Conservation (phyloP, 2,113 vertebrate genomes). For the Sceloporus undulatus region DNA sequence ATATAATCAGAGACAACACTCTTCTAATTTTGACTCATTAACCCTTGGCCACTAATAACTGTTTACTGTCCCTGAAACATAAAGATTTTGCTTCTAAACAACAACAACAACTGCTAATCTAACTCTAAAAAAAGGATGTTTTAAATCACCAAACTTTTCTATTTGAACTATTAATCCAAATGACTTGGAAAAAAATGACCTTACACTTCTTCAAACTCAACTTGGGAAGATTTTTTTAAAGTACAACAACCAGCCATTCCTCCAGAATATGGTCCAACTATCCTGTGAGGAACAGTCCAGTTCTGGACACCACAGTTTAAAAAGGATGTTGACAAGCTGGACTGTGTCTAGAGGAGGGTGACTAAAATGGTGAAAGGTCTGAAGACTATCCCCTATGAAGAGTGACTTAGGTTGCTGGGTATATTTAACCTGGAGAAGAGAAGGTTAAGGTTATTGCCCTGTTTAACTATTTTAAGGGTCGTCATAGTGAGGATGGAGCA, state of each 20-base stretch:
- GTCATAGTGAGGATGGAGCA: too few species aligned
- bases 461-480: too few species aligned
- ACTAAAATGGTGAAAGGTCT: too few species aligned
- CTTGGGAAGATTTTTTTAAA: background rate
- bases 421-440: too few species aligned
- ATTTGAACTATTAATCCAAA: conserved; percentile 1
- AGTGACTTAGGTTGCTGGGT: too few species aligned
- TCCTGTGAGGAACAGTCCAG: too few species aligned
- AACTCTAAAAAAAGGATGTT: background rate
- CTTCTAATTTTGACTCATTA: background rate
- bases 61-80: background rate
- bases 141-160: background rate
- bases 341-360: too few species aligned
- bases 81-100: background rate
- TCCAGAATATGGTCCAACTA: background rate
- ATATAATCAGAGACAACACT: background rate
- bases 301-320: too few species aligned
- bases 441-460: too few species aligned
- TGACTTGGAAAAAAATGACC: background rate
- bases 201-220: background rate
- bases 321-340: too few species aligned
- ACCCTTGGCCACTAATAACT: background rate
- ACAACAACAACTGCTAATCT: background rate
- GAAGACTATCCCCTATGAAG: too few species aligned
- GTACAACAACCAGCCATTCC: background rate